A percentile compares a stretch with the other conserved stretches of the same genome.
These are phyloP conservation scores for Drosophila punjabiensis DNA, from an alignment of 1,140 invertebrate species.

Conservation along the genomic window DNA sequence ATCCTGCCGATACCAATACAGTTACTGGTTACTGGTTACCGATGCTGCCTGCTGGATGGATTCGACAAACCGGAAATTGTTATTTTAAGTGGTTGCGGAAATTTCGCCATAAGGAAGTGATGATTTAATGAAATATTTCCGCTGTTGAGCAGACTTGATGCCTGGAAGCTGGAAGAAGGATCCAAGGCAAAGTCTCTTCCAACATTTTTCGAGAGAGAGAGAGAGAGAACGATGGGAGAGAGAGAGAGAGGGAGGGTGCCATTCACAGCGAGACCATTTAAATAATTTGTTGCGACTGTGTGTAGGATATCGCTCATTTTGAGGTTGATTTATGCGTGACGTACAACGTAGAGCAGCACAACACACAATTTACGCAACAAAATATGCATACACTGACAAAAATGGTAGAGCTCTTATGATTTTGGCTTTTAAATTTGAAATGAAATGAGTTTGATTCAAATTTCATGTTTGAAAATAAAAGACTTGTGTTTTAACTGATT, in stretches of 20 bases:
- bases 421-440: background rate
- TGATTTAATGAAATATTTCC: conserved; percentile 83
- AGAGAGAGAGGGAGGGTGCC: background rate
- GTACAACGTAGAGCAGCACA: conserved; percentile 13
- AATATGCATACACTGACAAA: background rate
- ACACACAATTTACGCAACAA: conserved; percentile 1
- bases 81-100: conserved; percentile 81
- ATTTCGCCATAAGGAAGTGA: conserved; percentile 75
- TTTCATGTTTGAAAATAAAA: no score
- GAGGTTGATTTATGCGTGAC: conserved; percentile 72
- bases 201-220: background rate
- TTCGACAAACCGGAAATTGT: conserved; percentile 71
- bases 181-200: background rate
- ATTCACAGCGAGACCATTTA: conserved; percentile 54
- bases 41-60: conserved; percentile 52
- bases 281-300: conserved; percentile 62
- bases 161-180: background rate
- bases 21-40: background rate
- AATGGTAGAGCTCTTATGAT: background rate
- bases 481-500: no score
- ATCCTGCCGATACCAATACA: conserved; percentile 16
- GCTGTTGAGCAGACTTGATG: conserved; percentile 16
- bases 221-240: background rate
- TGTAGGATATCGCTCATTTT: conserved; percentile 66
- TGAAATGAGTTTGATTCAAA: background rate